Evolutionary conservation across 2,797 vertebrate species (phyloP).

Genomic region (Rhyacichthys aspro): DNA sequence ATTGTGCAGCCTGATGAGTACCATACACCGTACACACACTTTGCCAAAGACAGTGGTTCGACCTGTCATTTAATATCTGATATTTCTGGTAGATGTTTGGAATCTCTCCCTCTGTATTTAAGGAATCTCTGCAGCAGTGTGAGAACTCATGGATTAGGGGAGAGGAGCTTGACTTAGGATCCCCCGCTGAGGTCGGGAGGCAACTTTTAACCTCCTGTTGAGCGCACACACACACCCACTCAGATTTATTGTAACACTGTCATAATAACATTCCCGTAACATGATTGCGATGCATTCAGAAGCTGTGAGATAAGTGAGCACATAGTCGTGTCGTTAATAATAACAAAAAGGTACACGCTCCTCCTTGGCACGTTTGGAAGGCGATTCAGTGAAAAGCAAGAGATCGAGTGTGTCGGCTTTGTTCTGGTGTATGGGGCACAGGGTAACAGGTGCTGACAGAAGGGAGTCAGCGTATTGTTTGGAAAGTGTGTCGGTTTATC

Average conservation of each 20-base stretch:
- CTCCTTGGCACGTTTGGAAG: background rate
- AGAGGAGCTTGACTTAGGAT: constrained; percentile 22
- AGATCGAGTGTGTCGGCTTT: constrained; percentile 6
- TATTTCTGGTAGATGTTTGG: no score
- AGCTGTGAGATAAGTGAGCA: constrained; percentile 8
- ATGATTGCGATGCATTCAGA: constrained; percentile 10
- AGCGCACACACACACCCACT: constrained; percentile 2
- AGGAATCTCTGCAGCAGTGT: constrained; percentile 7
- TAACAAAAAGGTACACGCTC: background rate
- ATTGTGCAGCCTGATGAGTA: no score
- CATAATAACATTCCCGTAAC: constrained; percentile 1
- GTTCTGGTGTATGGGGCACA: constrained; percentile 3
- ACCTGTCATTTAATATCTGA: no score
- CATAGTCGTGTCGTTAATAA: background rate
- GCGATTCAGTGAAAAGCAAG: background rate
- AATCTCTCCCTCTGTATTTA: no score
- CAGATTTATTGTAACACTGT: constrained; percentile 3
- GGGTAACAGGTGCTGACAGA: constrained; percentile 15
- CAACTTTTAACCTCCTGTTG: constrained; percentile 44
- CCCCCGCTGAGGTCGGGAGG: constrained; percentile 55
- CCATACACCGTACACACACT: no score
- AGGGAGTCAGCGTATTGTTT: constrained; percentile 28
- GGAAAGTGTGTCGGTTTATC: constrained; percentile 31
- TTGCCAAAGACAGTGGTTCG: no score
- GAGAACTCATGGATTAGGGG: constrained; percentile 14